Evolutionary conservation across 23 tunicate species (phyloP).

Genomic region (Trididemnum nubilum): DNA sequence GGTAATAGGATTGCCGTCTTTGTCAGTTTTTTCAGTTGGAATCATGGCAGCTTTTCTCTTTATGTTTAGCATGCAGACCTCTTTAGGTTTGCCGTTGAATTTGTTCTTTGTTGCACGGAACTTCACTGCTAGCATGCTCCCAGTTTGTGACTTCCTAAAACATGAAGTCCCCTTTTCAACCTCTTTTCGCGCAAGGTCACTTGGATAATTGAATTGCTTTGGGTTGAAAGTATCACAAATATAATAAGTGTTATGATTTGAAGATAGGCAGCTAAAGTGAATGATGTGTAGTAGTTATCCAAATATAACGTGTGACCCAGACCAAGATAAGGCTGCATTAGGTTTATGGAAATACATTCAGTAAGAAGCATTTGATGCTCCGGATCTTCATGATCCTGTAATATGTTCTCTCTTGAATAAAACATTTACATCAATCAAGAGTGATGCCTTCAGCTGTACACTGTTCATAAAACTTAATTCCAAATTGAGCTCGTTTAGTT

Average conservation of each 20-base stretch:
- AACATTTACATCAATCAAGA: not conserved
- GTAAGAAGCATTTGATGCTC: slow-evolving; percentile 12
- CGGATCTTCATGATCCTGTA: slow-evolving; percentile 6
- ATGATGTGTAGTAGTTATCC: slow-evolving; percentile 19
- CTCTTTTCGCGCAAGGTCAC: not conserved
- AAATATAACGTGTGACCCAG: slow-evolving; percentile 18
- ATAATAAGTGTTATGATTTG: not conserved
- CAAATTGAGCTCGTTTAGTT: slow-evolving; percentile 9
- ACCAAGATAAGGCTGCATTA: slow-evolving; percentile 18
- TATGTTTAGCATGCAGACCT: slow-evolving; percentile 10
- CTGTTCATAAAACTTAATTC: slow-evolving; percentile 13
- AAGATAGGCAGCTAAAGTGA: not conserved
- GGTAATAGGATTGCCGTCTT: not conserved
- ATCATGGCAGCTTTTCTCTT: slow-evolving; percentile 2
- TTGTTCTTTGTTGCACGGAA: not conserved
- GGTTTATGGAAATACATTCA: slow-evolving; percentile 8
- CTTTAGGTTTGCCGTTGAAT: slow-evolving; percentile 22
- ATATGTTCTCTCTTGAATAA: slow-evolving; percentile 5
- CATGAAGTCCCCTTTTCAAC: slow-evolving; percentile 9
- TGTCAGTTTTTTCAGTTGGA: not conserved
- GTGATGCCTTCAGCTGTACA: slow-evolving; percentile 8
- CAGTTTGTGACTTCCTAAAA: slow-evolving; percentile 19
- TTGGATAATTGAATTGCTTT: not conserved
- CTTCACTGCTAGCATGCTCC: slow-evolving; percentile 15
- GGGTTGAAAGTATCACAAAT: not conserved